These are phyloP conservation scores for Ectemnius cavifrons DNA, from an alignment of 2,888 invertebrate genomes.

Conservation along the genomic window DNA sequence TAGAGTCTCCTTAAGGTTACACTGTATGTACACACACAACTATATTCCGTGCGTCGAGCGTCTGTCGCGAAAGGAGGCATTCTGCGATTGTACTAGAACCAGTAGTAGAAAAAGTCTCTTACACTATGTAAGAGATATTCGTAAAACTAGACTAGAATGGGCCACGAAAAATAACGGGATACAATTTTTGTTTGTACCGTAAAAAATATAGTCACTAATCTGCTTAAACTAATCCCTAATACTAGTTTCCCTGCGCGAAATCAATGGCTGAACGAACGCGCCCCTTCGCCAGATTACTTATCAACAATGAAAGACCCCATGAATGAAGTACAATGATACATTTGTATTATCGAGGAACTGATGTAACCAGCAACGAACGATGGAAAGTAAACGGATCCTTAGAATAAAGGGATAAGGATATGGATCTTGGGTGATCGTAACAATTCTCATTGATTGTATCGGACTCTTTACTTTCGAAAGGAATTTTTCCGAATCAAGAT, in stretches of 20 bases:
- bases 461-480: slow-evolving; percentile 12
- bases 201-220: slow-evolving; percentile 2
- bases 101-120: slow-evolving; percentile 15
- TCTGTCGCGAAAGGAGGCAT: background rate
- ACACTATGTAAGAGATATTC: slow-evolving; percentile 18
- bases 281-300: background rate
- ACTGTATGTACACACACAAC: too few relatives aligned
- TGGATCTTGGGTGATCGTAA: background rate
- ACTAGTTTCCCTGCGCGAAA: slow-evolving; percentile 2
- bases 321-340: background rate
- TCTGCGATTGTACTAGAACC: slow-evolving; percentile 12
- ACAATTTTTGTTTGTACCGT: background rate
- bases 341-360: too few relatives aligned
- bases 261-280: background rate
- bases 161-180: slow-evolving; percentile 25
- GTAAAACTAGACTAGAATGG: slow-evolving; percentile 46
- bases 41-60: too few relatives aligned
- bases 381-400: background rate
- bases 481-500: slow-evolving; percentile 41
- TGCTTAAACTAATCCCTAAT: background rate
- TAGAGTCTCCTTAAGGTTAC: too few relatives aligned
- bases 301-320: background rate
- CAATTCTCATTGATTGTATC: slow-evolving; percentile 26
- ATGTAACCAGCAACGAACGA: too few relatives aligned
- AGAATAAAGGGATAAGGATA: background rate